Evolutionary conservation across 1,140 invertebrate genomes (phyloP), one percentile per base, ranked within the genome.

Genomic region (Chionoecetes opilio): DNA sequence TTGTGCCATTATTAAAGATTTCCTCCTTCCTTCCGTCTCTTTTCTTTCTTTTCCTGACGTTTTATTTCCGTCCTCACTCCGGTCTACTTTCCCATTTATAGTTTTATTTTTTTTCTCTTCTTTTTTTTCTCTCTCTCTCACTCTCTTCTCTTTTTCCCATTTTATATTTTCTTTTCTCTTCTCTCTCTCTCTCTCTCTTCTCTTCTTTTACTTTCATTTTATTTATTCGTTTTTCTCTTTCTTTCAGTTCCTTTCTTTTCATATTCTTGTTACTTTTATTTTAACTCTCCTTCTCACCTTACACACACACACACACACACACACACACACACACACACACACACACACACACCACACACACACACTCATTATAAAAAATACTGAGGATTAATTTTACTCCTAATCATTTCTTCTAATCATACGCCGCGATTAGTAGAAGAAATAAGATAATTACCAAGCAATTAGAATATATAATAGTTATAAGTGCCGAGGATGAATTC

Each of bases 251-350:
- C 63, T 75, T n/a, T 21, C 63, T 75, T 75, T 75, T 21, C n/a
- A 75, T 75, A 5, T 75, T 21, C 63, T 21, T 75, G 6, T 75
- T 75, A 11, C n/a, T 75, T 75, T 75, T 26, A n/a, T 75, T 75
- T 8, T 53, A 11, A 21, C 63, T 75, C 21, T 75, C 21, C 8
- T 46, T 46, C 63, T 75, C 63, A n/a, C 21, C n/a, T 75, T 46
- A 8, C 14, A 46, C 63, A 75, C 63, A 75, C 63, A 75, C 63
- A 75, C 63, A 75, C 63, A 75, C 63, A 75, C 63, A 75, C 63
- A 75, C 63, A 75, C 63, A 75, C 63, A 75, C 63, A 75, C 63
- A 75, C 41, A 46, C n/a, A n/a, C n/a, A n/a, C n/a, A n/a, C n/a
- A n/a, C n/a, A n/a, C n/a, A n/a, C n/a, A n/a, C n/a, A n/a, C n/a